Evolutionary conservation across 1,140 invertebrate genomes (phyloP), one percentile per base, ranked within the genome.

Genomic region (Hycleus cichorii): DNA sequence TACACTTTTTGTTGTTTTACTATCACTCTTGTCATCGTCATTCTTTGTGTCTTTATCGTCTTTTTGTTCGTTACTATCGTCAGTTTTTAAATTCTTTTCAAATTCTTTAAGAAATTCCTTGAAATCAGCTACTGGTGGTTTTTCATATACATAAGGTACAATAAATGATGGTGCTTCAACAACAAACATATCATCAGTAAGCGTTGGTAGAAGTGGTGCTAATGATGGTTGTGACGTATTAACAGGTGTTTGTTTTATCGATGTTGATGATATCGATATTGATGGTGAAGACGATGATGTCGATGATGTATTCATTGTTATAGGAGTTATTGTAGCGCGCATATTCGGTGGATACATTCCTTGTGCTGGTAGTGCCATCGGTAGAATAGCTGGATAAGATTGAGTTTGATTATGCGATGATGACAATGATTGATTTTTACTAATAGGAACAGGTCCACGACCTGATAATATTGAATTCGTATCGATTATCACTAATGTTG

Each of bases 161-260:
- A 94, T 91, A 69, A 94, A 93, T 9, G 90, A 93, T 3, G 91
- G 91, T 24, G 90, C 90, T 75, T 94, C 90, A 6, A 93, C 86
- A 1, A 93, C 89, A 74, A 88, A 93, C 86, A 92, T 92, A 65
- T 92, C 89, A 71, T 94, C 90, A 4, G 89, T 91, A 3, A 93
- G 76, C 3, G 88, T 85, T 0, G 89, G 87, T 58, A 90, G 72
- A 49, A 90, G 82, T 46, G 79, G 80, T 27, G 80, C 50, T 47
- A 75, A 56, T 60, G 65, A 69, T 38, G 67, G 52, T 10, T 62
- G 59, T 61, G 69, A 64, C 59, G 64, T 39, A 18, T 38, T 58
- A 12, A 12, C 59, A 32, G 9, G 61, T 39, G 11, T 58, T 40
- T 25, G 45, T 9, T 43, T 47, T 38, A 49, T 55, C 18, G 57